A percentile compares a stretch with the other conserved stretches of the same genome.
These are phyloP conservation scores for Pseudomugil gertrudae DNA, from an alignment of 2,797 vertebrate species.

Conservation along the genomic window DNA sequence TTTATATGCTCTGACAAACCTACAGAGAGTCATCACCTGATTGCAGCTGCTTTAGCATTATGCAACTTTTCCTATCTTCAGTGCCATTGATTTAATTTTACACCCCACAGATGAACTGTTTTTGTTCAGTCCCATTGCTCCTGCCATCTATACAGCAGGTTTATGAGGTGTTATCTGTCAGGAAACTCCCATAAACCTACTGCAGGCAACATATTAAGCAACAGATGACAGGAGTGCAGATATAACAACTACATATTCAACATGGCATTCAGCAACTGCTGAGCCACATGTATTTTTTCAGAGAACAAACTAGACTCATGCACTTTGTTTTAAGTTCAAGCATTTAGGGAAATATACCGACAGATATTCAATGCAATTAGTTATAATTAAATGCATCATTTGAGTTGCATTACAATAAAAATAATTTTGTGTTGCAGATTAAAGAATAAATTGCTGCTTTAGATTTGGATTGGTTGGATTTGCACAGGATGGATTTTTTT, in stretches of 20 bases:
- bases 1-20: not conserved
- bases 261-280: constrained; percentile 1
- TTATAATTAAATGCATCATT: not conserved
- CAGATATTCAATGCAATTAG: not conserved
- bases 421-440: no score
- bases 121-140: not conserved
- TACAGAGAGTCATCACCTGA: constrained; percentile 1
- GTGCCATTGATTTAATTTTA: constrained; percentile 27
- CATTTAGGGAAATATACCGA: not conserved
- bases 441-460: no score
- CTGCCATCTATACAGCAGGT: constrained; percentile 8
- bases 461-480: no score
- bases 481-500: no score
- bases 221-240: constrained; percentile 4
- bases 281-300: not conserved
- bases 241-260: constrained; percentile 14
- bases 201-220: not conserved
- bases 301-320: not conserved
- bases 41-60: constrained; percentile 1
- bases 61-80: constrained; percentile 20
- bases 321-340: not conserved
- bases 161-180: constrained; percentile 6
- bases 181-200: not conserved
- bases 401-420: not conserved
- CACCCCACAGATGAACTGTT: not conserved